These are phyloP conservation scores for Peucedramus taeniatus DNA, from an alignment of 2,113 vertebrate genomes.

Conservation along the genomic window DNA sequence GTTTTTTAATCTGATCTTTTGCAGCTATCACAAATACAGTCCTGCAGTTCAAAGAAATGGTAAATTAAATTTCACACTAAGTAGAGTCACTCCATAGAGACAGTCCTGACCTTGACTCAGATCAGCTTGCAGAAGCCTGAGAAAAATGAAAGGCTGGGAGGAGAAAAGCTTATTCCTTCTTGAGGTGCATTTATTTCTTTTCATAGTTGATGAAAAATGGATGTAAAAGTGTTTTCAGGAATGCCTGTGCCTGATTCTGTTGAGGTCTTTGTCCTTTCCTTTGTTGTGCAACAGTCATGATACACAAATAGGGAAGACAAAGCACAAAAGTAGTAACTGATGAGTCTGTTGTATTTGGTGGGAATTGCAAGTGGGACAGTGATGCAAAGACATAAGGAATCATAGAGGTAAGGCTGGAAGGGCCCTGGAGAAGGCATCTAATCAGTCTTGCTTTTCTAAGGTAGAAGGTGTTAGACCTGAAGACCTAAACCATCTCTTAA, in stretches of 20 bases:
- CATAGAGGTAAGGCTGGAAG: background rate
- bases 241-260: background rate
- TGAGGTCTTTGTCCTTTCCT: background rate
- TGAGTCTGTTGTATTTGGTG: background rate
- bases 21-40: background rate
- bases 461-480: background rate
- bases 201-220: background rate
- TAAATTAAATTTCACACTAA: conserved; percentile 2
- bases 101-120: background rate
- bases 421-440: background rate
- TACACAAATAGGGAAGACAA: background rate
- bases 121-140: background rate
- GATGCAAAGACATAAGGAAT: background rate
- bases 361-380: background rate
- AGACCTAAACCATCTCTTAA: background rate
- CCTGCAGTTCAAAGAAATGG: background rate
- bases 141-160: background rate
- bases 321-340: background rate
- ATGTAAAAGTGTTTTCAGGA: background rate
- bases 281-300: background rate
- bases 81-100: background rate
- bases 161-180: background rate
- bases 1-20: background rate
- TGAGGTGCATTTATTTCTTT: background rate
- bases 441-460: background rate